A percentile compares a stretch with the other conserved stretches of the same genome.
These are phyloP conservation scores for Arion vulgaris DNA, from an alignment of 1,140 invertebrate species.

Conservation along the genomic window DNA sequence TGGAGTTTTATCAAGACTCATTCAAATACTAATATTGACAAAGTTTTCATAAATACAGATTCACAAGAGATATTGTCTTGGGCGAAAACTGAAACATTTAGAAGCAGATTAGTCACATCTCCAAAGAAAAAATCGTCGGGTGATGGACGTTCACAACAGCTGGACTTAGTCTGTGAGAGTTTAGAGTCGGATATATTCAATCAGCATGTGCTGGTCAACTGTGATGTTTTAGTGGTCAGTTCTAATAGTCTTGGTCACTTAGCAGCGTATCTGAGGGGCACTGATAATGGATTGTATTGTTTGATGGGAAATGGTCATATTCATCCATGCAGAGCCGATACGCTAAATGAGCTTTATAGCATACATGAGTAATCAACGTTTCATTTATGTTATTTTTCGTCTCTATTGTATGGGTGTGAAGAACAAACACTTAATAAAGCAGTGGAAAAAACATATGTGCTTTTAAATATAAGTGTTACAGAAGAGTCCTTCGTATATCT, in stretches of 20 bases:
- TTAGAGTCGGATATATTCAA: constrained; percentile 38
- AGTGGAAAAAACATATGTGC: no score
- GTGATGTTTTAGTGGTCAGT: constrained; percentile 43
- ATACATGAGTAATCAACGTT: neutral
- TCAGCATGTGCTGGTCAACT: constrained; percentile 37
- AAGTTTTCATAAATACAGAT: constrained; percentile 45
- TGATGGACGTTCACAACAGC: neutral
- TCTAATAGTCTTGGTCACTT: constrained; percentile 17
- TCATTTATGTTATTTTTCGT: no score
- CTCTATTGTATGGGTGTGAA: no score
- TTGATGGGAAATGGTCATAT: constrained; percentile 27
- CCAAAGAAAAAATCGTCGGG: constrained; percentile 11
- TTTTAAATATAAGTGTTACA: no score
- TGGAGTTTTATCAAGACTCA: constrained; percentile 40
- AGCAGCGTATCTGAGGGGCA: constrained; percentile 33
- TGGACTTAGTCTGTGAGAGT: constrained; percentile 19
- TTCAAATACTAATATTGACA: constrained; percentile 8
- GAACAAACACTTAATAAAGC: no score
- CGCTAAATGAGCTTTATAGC: neutral
- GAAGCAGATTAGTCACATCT: neutral
- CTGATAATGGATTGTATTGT: constrained; percentile 36
- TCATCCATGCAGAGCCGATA: constrained; percentile 8
- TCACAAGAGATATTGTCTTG: constrained; percentile 18
- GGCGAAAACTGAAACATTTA: constrained; percentile 18
- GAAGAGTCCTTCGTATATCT: no score